Evolutionary conservation across 2,797 vertebrate genomes (phyloP).

Genomic region (Pempheris klunzingeri): DNA sequence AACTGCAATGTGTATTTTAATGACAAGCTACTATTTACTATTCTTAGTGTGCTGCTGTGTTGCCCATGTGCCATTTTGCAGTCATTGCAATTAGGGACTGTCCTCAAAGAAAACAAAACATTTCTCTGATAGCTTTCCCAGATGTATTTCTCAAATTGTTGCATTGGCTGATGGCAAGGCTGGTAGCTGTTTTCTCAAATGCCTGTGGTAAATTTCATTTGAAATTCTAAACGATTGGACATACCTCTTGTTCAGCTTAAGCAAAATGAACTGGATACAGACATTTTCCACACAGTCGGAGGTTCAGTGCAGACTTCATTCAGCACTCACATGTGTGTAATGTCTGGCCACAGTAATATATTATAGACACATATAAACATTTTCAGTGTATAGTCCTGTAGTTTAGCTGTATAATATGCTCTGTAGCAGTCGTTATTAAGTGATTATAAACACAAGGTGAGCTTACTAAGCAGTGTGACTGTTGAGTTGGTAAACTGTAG

Average conservation of each 20-base stretch:
- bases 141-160: conserved; percentile 55
- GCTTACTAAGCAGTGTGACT: too few species aligned
- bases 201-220: conserved; percentile 52
- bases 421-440: background rate
- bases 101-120: conserved; percentile 44
- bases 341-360: background rate
- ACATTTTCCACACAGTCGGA: conserved; percentile 9
- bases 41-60: conserved; percentile 18
- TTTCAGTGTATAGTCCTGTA: background rate
- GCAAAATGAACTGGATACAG: conserved; percentile 9
- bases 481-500: background rate
- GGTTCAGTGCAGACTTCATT: background rate
- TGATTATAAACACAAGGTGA: background rate
- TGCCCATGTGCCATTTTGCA: conserved; percentile 12
- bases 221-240: conserved; percentile 50
- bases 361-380: background rate
- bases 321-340: background rate
- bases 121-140: conserved; percentile 35
- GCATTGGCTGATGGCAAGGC: conserved; percentile 51
- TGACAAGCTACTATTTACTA: background rate
- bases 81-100: conserved; percentile 28
- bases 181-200: conserved; percentile 52
- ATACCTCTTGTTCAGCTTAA: conserved; percentile 16
- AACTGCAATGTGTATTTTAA: background rate
- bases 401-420: background rate